phyloP scores from a whole-genome alignment of 2,113 vertebrate species.

The Amblyornis subalaris region DNA sequence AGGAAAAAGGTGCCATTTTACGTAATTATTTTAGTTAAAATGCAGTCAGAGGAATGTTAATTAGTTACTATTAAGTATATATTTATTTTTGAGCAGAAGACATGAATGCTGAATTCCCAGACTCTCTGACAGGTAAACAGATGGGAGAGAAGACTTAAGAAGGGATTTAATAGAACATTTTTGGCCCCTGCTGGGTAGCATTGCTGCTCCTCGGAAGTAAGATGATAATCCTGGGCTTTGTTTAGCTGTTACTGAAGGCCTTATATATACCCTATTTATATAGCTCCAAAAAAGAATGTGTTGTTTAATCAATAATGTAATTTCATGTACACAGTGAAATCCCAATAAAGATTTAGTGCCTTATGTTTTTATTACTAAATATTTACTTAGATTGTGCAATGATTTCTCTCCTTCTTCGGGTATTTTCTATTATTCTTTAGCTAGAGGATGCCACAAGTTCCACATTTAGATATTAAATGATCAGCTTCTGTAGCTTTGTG shows the following conservation, averaged over 20 bases:
- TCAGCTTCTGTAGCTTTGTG: background rate
- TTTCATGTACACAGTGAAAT: too few species aligned
- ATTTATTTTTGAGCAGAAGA: background rate
- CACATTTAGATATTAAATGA: background rate
- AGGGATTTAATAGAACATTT: background rate
- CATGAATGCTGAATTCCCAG: background rate
- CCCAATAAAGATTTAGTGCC: background rate
- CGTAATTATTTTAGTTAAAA: background rate
- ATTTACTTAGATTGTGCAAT: background rate
- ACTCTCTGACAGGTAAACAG: background rate
- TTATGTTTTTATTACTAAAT: background rate
- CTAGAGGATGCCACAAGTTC: background rate
- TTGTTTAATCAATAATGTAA: background rate
- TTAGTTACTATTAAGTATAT: background rate
- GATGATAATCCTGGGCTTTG: background rate
- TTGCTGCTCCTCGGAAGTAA: background rate
- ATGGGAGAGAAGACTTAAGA: background rate
- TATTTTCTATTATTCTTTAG: background rate
- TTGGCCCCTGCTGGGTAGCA: background rate
- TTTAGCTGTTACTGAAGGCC: background rate
- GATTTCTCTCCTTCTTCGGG: background rate
- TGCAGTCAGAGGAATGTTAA: background rate
- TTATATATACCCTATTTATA: constrained; percentile 5
- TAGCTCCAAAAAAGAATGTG: background rate
- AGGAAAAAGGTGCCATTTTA: background rate